Evolutionary conservation across 2,113 vertebrate species (phyloP), one percentile per base, ranked within the genome.

Genomic region (Potamarius usumacintae): DNA sequence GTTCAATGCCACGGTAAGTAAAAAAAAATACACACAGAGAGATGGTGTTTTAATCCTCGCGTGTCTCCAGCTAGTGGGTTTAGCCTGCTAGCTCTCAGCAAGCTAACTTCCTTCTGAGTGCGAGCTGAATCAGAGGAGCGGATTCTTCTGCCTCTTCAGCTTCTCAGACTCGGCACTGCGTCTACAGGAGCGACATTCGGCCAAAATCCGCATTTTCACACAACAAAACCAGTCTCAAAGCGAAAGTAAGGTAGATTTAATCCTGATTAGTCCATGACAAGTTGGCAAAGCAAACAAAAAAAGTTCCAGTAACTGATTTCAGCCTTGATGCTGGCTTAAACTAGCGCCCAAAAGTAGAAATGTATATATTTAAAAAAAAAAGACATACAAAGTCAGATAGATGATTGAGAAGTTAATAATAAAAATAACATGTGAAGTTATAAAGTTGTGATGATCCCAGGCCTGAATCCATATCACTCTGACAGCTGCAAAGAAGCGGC

Each of bases 401-500:
- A 20, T 5, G 57, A 11, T 0, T 20, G 79, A 12, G 30, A 5
- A 20, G n/a, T 1, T 3, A 42, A 5, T 25, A 53, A n/a, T 22
- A 60, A 34, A 60, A 58, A 10, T 20, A 0, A 0, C 2, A 17
- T 55, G 25, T 6, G n/a, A 1, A 27, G 50, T 17, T 5, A 11
- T 20, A 14, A 2, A 60, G 55, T 12, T 5, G 53, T 58, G 78
- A 1, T 18, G 78, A 11, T 60, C 27, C n/a, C 79, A 81, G 79
- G 79, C 55, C 79, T 22, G 79, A 18, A 9, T 30, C 53, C 77
- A 79, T 1, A 10, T 58, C 27, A 4, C 88, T 93, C 91, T 96
- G 95, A 95, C 95, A 96, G 95, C 94, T 95, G 93, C 94, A 94
- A 94, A 94, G 92, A 95, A 95, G 94, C 94, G 90, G 91, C 91